phyloP scores from a whole-genome alignment of 2,113 vertebrate species.

The Microcebus ravelobensis region DNA sequence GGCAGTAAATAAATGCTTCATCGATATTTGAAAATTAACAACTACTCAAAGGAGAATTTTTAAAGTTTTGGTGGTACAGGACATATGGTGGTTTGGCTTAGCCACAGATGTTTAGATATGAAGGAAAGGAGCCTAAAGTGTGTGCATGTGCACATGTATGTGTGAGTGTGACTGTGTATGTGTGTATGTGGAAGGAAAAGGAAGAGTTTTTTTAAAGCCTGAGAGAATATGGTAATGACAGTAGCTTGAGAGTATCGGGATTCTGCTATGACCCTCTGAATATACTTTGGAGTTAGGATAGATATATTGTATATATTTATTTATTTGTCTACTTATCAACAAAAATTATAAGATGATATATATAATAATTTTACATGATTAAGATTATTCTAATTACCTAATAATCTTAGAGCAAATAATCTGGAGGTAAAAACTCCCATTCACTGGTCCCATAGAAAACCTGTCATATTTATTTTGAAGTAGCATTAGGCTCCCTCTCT shows the following conservation, averaged over 20 bases:
- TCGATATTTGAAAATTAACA: background rate
- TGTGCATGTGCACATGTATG: background rate
- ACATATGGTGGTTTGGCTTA: background rate
- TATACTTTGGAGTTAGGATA: background rate
- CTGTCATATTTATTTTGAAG: slow-evolving; percentile 16
- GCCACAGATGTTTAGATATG: background rate
- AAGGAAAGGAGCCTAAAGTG: background rate
- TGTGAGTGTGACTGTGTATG: background rate
- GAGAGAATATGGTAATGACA: background rate
- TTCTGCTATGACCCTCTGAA: background rate
- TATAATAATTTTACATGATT: background rate
- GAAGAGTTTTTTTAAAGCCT: background rate
- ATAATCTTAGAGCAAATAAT: background rate
- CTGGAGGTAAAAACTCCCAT: background rate
- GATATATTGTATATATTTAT: background rate
- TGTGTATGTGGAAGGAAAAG: background rate
- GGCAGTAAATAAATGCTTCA: background rate
- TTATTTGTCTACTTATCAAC: background rate
- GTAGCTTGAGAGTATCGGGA: background rate
- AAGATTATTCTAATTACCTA: background rate
- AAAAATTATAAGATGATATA: background rate
- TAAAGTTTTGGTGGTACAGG: background rate
- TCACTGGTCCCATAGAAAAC: background rate
- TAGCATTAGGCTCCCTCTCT: background rate
- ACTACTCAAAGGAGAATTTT: background rate